A percentile compares a stretch with the other conserved stretches of the same genome.
Evolutionary conservation across 1,140 invertebrate species (phyloP).

Genomic region (Linepithema humile): DNA sequence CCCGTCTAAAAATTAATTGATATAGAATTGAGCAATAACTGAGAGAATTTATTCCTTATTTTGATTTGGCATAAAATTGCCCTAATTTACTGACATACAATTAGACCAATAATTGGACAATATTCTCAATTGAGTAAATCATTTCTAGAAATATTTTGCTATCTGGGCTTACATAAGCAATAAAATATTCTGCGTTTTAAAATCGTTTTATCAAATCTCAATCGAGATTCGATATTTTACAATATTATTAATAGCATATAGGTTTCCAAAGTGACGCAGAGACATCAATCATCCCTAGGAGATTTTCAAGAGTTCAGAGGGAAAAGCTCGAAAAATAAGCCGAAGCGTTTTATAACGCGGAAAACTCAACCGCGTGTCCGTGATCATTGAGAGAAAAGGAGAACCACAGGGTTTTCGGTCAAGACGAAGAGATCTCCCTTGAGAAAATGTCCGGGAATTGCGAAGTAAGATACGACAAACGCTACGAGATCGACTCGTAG

Average conservation of each 20-base stretch:
- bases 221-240: not conserved
- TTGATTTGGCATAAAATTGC: too few species aligned
- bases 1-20: too few species aligned
- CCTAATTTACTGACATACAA: too few species aligned
- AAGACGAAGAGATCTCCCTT: not conserved
- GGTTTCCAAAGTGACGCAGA: not conserved
- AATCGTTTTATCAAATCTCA: not conserved
- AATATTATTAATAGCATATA: not conserved
- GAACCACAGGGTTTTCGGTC: slow-evolving; percentile 1
- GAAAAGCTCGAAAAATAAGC: not conserved
- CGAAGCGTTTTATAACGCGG: not conserved
- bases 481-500: slow-evolving; percentile 17
- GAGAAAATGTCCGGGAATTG: slow-evolving; percentile 2
- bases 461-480: slow-evolving; percentile 3
- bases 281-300: slow-evolving; percentile 1
- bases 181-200: too few species aligned
- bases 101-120: too few species aligned
- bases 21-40: too few species aligned
- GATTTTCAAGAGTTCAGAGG: not conserved
- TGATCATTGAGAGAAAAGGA: not conserved
- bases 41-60: too few species aligned
- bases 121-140: too few species aligned
- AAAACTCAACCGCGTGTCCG: not conserved
- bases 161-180: too few species aligned
- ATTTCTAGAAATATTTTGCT: not conserved